These are phyloP conservation scores for Danio rerio DNA, from an alignment of 2,113 vertebrate genomes.

Conservation along the genomic window GRCz12tu NC_133178.1:66909001-66909500, in stretches of 20 bases:
- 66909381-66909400: too few relatives aligned
- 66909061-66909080: conserved; percentile 68
- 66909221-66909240: not conserved
- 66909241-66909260: not conserved
- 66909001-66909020: conserved; percentile 32
- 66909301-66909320: too few relatives aligned
- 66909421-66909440: too few relatives aligned
- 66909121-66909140: conserved; percentile 27
- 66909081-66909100: conserved; percentile 40
- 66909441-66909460: too few relatives aligned
- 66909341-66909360: too few relatives aligned
- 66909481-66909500: too few relatives aligned
- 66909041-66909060: conserved; percentile 91
- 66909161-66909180: conserved; percentile 52
- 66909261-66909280: too few relatives aligned
- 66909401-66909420: too few relatives aligned
- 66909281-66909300: too few relatives aligned
- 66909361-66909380: too few relatives aligned
- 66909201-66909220: conserved; percentile 49
- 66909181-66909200: conserved; percentile 42
- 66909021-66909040: conserved; percentile 67
- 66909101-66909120: conserved; percentile 9
- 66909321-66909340: too few relatives aligned
- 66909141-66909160: conserved; percentile 30
- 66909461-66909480: too few relatives aligned